Evolutionary conservation across 1,140 invertebrate genomes (phyloP), one percentile per base, ranked within the genome.

Genomic region (Arctopsyche grandis): DNA sequence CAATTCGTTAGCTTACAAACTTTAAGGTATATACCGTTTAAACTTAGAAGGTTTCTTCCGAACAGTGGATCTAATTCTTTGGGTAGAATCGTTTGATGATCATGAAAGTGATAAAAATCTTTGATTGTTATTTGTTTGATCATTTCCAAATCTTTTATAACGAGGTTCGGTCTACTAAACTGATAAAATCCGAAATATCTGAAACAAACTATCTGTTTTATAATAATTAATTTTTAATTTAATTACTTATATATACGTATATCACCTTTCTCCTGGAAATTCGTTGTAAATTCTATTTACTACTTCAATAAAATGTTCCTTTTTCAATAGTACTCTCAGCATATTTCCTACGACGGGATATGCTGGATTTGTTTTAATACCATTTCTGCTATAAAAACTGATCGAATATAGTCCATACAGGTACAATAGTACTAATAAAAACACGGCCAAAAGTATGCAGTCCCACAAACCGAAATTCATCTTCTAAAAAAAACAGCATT

Each of bases 51-150:
- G 82, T 89, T 90, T 21, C 86, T 87, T n/a, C 86, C 87, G 26
- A 91, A 84, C 0, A 93, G 73, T 0, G 89, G 89, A 77, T 92
- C 91, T 0, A 83, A 48, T 0, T 90, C 84, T 19, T 85, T 84
- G 9, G 83, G 83, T 4, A 90, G 24, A n/a, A 76, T 21, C 12
- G 29, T 38, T 22, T 44, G 22, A 69, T 82, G 82, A 79, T 83
- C 79, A 14, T 69, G 21, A 60, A 83, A 83, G 44, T 80, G 58
- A 69, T 80, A 79, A 43, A 83, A 83, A 43, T 82, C 81, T 16
- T 80, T 78, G 0, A 80, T 74, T 16, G 63, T 76, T 19, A 83
- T 79, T 56, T 82, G 46, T 69, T 83, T 83, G 0, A 83, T 70
- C 0, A 79, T 16, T 21, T 83, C 80, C n/a, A 81, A 26, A 74